A percentile compares a stretch with the other conserved stretches of the same genome.
These are phyloP conservation scores for Drosophila yakuba DNA, from an alignment of 1,140 invertebrate genomes.

Conservation along the genomic window DNA sequence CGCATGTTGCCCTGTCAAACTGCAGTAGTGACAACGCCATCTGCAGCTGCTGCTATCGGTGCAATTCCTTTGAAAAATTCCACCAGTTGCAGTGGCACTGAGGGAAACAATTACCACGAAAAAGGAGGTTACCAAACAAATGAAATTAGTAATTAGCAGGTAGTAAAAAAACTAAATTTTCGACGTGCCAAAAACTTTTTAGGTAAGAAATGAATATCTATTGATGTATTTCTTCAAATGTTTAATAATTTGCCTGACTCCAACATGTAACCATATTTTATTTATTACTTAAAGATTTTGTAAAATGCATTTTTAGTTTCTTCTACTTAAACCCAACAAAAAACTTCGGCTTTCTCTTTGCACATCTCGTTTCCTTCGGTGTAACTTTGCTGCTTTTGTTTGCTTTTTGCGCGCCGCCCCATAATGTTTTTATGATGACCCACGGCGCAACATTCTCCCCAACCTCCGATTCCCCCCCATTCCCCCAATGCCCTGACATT, in stretches of 20 bases:
- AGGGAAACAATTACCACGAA: conserved; percentile 7
- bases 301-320: no score
- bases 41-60: conserved; percentile 65
- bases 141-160: not conserved
- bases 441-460: conserved; percentile 56
- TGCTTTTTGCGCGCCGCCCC: conserved; percentile 66
- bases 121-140: not conserved
- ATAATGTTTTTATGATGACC: conserved; percentile 82
- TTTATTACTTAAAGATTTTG: not conserved
- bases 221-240: no score
- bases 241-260: no score
- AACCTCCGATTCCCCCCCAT: not conserved
- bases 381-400: conserved; percentile 46
- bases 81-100: conserved; percentile 59
- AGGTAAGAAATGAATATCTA: no score
- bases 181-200: no score
- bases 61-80: conserved; percentile 78
- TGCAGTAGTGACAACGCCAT: conserved; percentile 69
- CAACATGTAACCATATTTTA: no score
- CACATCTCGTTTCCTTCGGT: conserved; percentile 9
- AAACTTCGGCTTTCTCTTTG: conserved; percentile 1
- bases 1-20: conserved; percentile 82
- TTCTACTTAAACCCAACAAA: not conserved
- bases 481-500: not conserved
- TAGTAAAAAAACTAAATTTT: not conserved